Evolutionary conservation across 2,797 vertebrate species (phyloP), one percentile per base, ranked within the genome.

Genomic region (Phoebastria nigripes): DNA sequence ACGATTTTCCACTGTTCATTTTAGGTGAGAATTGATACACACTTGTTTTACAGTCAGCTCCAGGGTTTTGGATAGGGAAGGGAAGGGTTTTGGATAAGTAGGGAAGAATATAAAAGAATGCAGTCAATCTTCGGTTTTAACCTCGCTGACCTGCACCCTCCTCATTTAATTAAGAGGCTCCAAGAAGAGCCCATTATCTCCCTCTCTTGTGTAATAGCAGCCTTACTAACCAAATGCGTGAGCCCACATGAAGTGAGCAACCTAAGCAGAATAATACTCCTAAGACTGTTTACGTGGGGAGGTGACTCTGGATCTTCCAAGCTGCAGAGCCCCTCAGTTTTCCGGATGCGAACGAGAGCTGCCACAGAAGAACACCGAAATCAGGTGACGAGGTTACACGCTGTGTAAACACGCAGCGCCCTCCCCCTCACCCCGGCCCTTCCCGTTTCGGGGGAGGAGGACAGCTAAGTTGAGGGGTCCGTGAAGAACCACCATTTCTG

Each of bases 401-500:
- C 42, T 1, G 17, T 2, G 70, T 2, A 22, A 81, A 35, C 58
- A 24, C 7, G 15, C 18, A 2, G 49, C 31, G 33, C 5, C 9
- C 42, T 2, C 24, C 41, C 37, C 26, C 15, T 15, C 24, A 17
- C 14, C 24, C 26, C 39, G 15, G 61, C 76, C 51, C 14, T 8
- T 4, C 42, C 52, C 42, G 9, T 26, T 31, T 12, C 15, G 6
- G 29, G 6, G 16, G 6, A 21, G 15, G 22, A 9, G 25, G 9
- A 4, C 11, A n/a, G 25, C 8, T 2, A 4, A 72, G 18, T 2
- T 1, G 31, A 42, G 8, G 8, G 21, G 2, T 3, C 21, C 25
- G 0, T 0, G 2, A 41, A 8, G 21, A 70, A 15, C 35, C 39
- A 9, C 52, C 61, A 9, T 13, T 15, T 20, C 58, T 17, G 31